Conservation (phyloP, 2,113 vertebrate genomes). For the Cheilinus undulatus region DNA sequence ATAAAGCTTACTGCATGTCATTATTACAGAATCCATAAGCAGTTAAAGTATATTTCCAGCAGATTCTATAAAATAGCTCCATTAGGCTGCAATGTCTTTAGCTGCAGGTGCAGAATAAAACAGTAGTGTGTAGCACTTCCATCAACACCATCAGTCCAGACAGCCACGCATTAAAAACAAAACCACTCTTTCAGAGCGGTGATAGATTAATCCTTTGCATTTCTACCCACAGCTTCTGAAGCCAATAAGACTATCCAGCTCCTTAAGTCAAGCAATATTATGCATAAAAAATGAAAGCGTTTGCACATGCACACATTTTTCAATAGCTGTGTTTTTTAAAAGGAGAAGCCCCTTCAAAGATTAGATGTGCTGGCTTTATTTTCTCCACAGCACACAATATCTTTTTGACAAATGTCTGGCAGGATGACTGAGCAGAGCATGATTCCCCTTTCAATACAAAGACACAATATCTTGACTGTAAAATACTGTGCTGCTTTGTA, state of each 20-base stretch:
- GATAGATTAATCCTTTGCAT: conserved; percentile 52
- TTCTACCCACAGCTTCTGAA: conserved; percentile 51
- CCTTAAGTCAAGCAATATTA: conserved; percentile 40
- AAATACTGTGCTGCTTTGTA: conserved; percentile 22
- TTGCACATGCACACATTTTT: conserved; percentile 16
- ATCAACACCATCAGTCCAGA: conserved; percentile 51
- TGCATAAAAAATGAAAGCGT: conserved; percentile 15
- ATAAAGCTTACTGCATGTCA: too few species aligned
- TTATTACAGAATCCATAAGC: background rate
- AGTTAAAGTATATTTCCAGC: conserved; percentile 21
- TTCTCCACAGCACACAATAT: conserved; percentile 36
- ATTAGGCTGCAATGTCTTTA: conserved; percentile 24
- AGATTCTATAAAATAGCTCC: conserved; percentile 14
- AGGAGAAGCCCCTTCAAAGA: conserved; percentile 32
- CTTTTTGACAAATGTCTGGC: conserved; percentile 53
- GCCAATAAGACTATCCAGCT: conserved; percentile 44
- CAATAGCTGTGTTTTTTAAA: conserved; percentile 32
- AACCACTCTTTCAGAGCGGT: conserved; percentile 21
- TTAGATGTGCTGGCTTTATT: conserved; percentile 62
- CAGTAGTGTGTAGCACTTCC: conserved; percentile 11
- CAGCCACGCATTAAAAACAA: conserved; percentile 47
- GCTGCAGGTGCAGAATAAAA: conserved; percentile 40
- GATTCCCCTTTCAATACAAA: conserved; percentile 31
- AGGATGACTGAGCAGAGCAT: conserved; percentile 40
- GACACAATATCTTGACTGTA: conserved; percentile 15